phyloP scores from a whole-genome alignment of 2,113 vertebrate species.

The Anoplopoma fimbria region DNA sequence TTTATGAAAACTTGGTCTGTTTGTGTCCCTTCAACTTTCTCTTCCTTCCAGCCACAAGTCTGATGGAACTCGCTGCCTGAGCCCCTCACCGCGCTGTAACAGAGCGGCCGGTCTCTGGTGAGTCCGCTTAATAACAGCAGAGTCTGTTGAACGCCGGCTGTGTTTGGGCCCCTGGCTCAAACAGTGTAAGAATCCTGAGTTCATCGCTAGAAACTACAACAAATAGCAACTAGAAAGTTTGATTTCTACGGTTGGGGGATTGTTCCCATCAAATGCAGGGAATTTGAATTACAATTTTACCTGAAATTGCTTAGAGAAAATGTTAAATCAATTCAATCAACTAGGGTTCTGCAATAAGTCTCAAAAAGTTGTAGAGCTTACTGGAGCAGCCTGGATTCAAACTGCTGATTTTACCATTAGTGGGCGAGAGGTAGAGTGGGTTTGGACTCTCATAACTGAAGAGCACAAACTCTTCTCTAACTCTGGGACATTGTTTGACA shows the following conservation, averaged over 20 bases:
- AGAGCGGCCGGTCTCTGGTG: not conserved
- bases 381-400: no score
- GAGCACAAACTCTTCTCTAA: not conserved
- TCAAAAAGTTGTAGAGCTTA: not conserved
- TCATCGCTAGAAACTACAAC: not conserved
- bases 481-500: not conserved
- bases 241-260: not conserved
- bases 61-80: not conserved
- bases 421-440: not conserved
- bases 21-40: slow-evolving; percentile 2
- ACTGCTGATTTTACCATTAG: not conserved
- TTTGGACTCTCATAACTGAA: not conserved
- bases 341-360: not conserved
- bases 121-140: not conserved
- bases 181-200: not conserved
- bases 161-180: slow-evolving; percentile 8
- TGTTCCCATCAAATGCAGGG: not conserved
- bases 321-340: not conserved
- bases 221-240: not conserved
- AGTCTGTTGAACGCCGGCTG: not conserved
- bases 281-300: not conserved
- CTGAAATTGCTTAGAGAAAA: not conserved
- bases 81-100: not conserved
- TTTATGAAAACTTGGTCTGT: not conserved
- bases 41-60: not conserved